These are phyloP conservation scores for Pituophis catenifer DNA, from an alignment of 2,113 vertebrate species.

Conservation along the genomic window DNA sequence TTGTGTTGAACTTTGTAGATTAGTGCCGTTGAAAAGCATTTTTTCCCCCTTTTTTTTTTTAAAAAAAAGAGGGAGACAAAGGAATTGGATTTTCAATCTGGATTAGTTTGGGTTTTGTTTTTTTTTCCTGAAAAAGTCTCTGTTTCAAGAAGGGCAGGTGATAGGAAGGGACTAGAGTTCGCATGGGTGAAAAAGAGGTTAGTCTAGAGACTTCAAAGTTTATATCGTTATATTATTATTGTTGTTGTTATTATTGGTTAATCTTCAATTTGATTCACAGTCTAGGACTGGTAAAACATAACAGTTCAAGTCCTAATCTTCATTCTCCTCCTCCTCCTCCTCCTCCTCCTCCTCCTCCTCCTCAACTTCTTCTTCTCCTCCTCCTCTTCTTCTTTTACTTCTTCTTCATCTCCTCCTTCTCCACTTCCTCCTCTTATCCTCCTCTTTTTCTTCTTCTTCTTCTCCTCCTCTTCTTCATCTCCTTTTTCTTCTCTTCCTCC, in stretches of 20 bases:
- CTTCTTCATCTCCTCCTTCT: too few species aligned
- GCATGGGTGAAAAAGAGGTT: not conserved
- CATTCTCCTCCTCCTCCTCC: too few species aligned
- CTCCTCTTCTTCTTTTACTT: too few species aligned
- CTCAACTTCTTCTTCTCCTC: rapidly evolving
- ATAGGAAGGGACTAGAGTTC: not conserved
- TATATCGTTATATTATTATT: not conserved
- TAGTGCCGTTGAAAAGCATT: not conserved
- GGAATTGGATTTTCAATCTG: not conserved
- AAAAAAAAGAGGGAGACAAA: too few species aligned
- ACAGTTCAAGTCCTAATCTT: too few species aligned
- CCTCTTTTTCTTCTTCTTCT: too few species aligned
- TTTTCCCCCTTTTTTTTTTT: too few species aligned
- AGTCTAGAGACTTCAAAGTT: not conserved
- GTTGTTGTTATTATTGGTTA: not conserved
- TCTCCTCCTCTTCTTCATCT: rapidly evolving
- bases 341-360: too few species aligned
- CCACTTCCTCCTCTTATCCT: too few species aligned
- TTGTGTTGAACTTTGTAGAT: not conserved
- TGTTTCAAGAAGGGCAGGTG: not conserved
- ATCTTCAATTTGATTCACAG: not conserved
- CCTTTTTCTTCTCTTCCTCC: too few species aligned
- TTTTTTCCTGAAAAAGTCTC: too few species aligned
- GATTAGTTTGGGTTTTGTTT: not conserved
- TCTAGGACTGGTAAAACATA: not conserved